Evolutionary conservation across 2,797 vertebrate genomes (phyloP).

Genomic region (Geotrypetes seraphini): DNA sequence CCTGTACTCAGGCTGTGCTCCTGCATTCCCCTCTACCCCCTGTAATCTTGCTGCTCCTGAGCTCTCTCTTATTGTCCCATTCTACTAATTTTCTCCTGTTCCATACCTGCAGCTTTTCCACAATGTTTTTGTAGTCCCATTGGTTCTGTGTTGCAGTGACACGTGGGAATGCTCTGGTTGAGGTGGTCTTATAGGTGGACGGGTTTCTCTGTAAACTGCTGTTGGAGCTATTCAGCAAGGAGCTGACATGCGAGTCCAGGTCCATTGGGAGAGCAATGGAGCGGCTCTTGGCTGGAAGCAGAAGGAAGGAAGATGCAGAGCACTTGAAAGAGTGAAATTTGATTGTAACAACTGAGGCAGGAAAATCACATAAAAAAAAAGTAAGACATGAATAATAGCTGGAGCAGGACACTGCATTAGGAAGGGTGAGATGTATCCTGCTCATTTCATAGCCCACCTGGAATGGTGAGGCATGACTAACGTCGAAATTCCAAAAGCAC

Average conservation of each 20-base stretch:
- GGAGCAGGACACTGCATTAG: too few species aligned
- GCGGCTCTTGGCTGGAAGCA: conserved; percentile 71
- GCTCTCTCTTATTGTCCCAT: neutral
- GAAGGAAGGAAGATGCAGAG: neutral
- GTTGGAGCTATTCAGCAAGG: conserved; percentile 62
- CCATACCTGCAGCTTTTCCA: conserved; percentile 86
- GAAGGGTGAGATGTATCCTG: too few species aligned
- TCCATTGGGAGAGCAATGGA: conserved; percentile 78
- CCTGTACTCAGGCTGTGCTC: too few species aligned
- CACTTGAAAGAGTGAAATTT: too few species aligned
- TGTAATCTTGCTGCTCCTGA: too few species aligned
- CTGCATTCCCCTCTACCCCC: too few species aligned
- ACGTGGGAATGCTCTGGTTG: conserved; percentile 51
- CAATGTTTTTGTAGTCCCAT: conserved; percentile 97
- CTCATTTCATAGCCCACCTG: too few species aligned
- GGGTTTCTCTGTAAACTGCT: conserved; percentile 59
- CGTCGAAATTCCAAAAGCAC: too few species aligned
- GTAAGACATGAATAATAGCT: neutral
- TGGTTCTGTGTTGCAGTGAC: conserved; percentile 67
- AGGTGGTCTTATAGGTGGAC: conserved; percentile 62
- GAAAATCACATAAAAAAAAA: too few species aligned
- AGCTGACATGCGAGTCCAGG: conserved; percentile 75
- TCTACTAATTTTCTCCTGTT: rapidly evolving
- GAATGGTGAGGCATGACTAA: too few species aligned
- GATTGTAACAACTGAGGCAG: neutral